Base-by-base conservation (phyloP, 1,140 invertebrate genomes). In the Lutraria rhynchaena region DNA sequence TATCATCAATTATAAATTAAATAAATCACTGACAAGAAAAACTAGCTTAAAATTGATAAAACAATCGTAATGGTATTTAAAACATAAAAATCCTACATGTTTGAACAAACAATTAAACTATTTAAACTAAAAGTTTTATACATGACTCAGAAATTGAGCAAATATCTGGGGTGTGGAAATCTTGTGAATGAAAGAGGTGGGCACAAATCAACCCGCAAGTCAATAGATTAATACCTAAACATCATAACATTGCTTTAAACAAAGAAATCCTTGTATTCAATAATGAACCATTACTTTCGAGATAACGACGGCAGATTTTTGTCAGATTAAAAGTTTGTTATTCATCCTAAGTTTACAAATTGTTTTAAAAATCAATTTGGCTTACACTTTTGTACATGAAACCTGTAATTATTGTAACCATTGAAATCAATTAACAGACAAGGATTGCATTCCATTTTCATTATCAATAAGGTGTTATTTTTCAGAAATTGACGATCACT, bases 261-360 rank as follows among this genome's bases (percentile, higher is more conserved):
- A 74, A 70, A 70, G 67, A 24, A 55, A 3, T 13, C 27, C 41
- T 74, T 58, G 17, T 44, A 19, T 60, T 44, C 55, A 24, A 51
- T 15, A 55, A 24, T 24, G 41, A 58, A 27, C 31, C 70, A 60
- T 22, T 58, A 37, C 51, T 74, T 74, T 44, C 3, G 1, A 13
- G 13, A 37, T 17, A 31, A 58, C 17, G 19, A 44, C 53, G 31
- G 22, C 29, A 24, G 70, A 74, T 74, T 37, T 29, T 44, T 11
- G 35, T n/a, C 35, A 33, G 73, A 75, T 75, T 46, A 75, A 75
- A 75, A 44, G 61, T 60, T 46, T 4, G 44, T 22, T 17, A 49
- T 55, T 75, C 73, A 75, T 75, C 73, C 73, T 29, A 27, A 29
- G 44, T 75, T 44, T n/a, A 49, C 73, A 75, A 75, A 75, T 75